A percentile compares a stretch with the other conserved stretches of the same genome.
phyloP scores from a whole-genome alignment of 2,797 vertebrate genomes.

The Agapornis canus region DNA sequence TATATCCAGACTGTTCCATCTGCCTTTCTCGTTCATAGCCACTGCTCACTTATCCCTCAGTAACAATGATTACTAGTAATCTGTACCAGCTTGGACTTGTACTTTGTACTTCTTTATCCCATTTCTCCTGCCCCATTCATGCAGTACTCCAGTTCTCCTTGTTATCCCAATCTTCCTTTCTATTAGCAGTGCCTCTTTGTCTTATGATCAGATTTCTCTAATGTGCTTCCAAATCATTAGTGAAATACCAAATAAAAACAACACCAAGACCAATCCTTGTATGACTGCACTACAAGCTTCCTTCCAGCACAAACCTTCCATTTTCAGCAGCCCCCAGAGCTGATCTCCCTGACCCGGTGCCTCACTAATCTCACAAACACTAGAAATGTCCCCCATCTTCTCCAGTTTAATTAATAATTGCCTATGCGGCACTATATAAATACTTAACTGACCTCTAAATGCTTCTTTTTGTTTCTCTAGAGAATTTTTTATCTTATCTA shows the following conservation, averaged over 20 bases:
- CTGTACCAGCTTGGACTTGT: neutral
- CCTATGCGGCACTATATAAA: neutral
- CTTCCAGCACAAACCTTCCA: neutral
- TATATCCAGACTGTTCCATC: neutral
- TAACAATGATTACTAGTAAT: neutral
- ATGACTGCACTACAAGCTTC: accelerated
- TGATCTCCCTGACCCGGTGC: neutral
- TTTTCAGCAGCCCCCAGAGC: neutral
- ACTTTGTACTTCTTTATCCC: neutral
- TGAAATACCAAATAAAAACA: neutral
- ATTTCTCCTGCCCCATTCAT: neutral
- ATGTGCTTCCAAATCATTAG: neutral
- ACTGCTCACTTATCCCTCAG: neutral
- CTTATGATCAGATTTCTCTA: neutral
- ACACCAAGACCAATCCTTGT: neutral
- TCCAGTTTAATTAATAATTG: neutral
- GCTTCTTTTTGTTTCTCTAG: neutral
- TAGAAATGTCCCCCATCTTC: neutral
- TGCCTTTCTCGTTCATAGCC: neutral
- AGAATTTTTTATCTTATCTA: neutral
- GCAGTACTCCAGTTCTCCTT: neutral
- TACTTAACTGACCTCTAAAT: neutral
- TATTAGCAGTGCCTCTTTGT: neutral
- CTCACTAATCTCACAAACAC: neutral
- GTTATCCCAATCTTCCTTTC: neutral